These are phyloP conservation scores for Chrysomela aeneicollis DNA, from an alignment of 2,888 invertebrate species.

Conservation along the genomic window DNA sequence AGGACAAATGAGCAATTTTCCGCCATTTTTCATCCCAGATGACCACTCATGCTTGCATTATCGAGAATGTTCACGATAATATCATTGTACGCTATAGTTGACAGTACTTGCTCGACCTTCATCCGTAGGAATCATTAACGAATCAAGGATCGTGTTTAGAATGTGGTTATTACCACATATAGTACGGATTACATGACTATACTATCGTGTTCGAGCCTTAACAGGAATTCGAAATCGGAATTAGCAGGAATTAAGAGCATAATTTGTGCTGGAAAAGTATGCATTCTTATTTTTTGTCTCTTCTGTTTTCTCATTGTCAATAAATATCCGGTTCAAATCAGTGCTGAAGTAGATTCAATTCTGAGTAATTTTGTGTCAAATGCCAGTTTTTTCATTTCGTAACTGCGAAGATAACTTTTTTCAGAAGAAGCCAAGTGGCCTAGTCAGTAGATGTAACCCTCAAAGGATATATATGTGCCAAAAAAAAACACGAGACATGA, in stretches of 20 bases:
- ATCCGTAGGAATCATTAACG: conserved; percentile 16
- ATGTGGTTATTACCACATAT: conserved; percentile 24
- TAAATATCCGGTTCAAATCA: too few relatives aligned
- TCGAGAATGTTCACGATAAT: conserved; percentile 15
- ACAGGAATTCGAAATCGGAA: conserved; percentile 15
- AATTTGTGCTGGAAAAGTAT: neutral
- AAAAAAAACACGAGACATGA: conserved; percentile 27
- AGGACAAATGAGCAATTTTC: neutral
- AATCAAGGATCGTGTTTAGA: conserved; percentile 20
- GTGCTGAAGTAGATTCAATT: too few relatives aligned
- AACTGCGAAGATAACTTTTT: too few relatives aligned
- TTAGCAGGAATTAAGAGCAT: conserved; percentile 11
- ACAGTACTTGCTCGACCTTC: conserved; percentile 14
- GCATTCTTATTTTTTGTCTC: neutral
- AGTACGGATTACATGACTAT: conserved; percentile 22
- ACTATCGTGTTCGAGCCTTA: conserved; percentile 13
- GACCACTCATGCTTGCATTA: conserved; percentile 8
- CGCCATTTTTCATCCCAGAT: conserved; percentile 4
- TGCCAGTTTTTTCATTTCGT: too few relatives aligned
- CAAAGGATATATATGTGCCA: neutral
- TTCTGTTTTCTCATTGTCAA: neutral
- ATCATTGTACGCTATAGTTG: conserved; percentile 18
- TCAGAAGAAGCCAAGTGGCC: too few relatives aligned
- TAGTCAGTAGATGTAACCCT: too few relatives aligned
- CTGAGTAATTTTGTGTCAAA: too few relatives aligned